These are phyloP conservation scores for Pachyseris speciosa DNA, from an alignment of 64 coral and sea anemone species.

Conservation along the genomic window DNA sequence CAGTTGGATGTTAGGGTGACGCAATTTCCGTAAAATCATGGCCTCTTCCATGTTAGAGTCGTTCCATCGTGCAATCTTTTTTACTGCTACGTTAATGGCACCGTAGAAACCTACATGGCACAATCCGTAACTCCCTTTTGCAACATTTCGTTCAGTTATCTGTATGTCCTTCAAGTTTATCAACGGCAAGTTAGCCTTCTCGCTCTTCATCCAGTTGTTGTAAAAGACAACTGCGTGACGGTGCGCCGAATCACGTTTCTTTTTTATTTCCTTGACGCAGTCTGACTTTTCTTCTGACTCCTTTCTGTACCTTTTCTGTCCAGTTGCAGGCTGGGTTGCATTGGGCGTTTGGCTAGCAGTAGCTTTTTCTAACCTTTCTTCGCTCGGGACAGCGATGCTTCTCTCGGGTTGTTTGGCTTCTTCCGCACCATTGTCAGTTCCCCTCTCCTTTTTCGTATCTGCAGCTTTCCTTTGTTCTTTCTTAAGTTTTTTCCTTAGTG, in stretches of 20 bases:
- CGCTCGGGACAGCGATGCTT: too few species aligned
- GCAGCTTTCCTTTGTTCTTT: neutral
- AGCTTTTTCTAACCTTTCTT: too few species aligned
- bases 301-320: constrained; percentile 22
- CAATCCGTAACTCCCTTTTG: constrained; percentile 26
- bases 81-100: constrained; percentile 20
- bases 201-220: constrained; percentile 50
- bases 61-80: constrained; percentile 42
- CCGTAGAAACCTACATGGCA: constrained; percentile 15
- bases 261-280: neutral
- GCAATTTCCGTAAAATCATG: constrained; percentile 37
- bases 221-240: constrained; percentile 24
- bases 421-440: neutral
- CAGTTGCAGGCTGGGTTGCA: too few species aligned
- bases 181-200: neutral
- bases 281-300: constrained; percentile 3
- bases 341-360: too few species aligned
- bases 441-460: neutral
- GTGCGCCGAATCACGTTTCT: neutral
- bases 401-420: too few species aligned
- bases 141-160: constrained; percentile 22
- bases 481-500: neutral
- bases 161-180: constrained; percentile 11
- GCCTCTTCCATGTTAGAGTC: constrained; percentile 1
- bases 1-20: constrained; percentile 8